Base-by-base conservation (phyloP, 2,113 vertebrate genomes). In the Porphyrio hochstetteri region DNA sequence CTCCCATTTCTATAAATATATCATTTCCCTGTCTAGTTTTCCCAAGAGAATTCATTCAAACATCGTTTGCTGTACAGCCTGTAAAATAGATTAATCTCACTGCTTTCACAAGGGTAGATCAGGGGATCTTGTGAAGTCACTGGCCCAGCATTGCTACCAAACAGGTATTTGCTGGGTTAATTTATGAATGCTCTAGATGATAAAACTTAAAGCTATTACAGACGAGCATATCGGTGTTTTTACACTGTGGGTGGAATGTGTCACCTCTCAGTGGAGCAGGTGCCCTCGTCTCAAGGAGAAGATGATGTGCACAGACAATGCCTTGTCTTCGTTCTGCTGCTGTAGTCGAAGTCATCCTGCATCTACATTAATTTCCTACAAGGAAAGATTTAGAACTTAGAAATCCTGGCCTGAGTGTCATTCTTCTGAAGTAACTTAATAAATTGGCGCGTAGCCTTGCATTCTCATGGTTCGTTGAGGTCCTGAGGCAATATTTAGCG, bases 401-500 rank as follows among this genome's bases (percentile, higher is more conserved):
- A 72, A 76, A 72, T 86, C 36, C 81, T 88, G 78, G 42, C 52
- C 75, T 27, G 33, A 86, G 59, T 25, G 3, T 86, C 53, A 1
- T 61, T 91, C 33, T 63, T 59, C 18, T 78, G 60, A 52, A 84
- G 59, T 57, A 42, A 33, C 16, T 31, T 17, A 9, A 27, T 33
- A 19, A 78, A 72, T 17, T 85, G 94, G 82, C 85, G 11, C 5
- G 7, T 38, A 71, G 78, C 87, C 84, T 72, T 92, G 81, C 74
- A 21, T 2, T 81, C 83, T 88, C 88, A 88, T 84, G 71, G 50
- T 10, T 94, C 4, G 7, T 13, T 50, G 77, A 65, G 72, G 42
- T 84, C 88, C 88, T n/a, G 61, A 57, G 87, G 87, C 90, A 95
- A 74, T 92, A 92, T 93, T 95, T 91, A 76, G 88, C 10, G 27